These are phyloP conservation scores for Lamprotornis superbus DNA, from an alignment of 2,113 vertebrate species.

Conservation along the genomic window DNA sequence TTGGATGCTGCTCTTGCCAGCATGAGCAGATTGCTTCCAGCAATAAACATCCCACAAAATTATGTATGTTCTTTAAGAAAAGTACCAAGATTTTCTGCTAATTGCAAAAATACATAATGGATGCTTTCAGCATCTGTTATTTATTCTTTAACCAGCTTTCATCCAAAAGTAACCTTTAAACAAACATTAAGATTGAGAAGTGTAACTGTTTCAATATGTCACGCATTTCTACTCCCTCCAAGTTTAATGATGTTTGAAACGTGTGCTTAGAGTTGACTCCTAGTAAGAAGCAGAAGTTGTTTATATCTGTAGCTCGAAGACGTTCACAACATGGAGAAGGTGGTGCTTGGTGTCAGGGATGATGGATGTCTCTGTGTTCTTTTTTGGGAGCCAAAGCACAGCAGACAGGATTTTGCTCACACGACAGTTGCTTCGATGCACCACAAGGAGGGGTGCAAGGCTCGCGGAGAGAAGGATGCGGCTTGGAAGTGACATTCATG, in stretches of 20 bases:
- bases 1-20: constrained; percentile 46
- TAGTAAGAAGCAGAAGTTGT: background rate
- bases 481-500: fast-evolving
- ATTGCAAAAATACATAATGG: constrained; percentile 80
- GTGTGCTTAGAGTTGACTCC: background rate
- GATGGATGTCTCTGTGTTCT: background rate
- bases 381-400: background rate
- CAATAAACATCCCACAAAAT: constrained; percentile 73
- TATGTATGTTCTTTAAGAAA: constrained; percentile 75
- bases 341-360: background rate
- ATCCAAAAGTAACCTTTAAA: constrained; percentile 78
- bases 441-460: constrained; percentile 65
- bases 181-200: constrained; percentile 69
- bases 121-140: constrained; percentile 73
- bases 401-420: background rate
- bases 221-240: background rate
- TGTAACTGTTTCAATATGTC: constrained; percentile 68
- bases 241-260: constrained; percentile 16
- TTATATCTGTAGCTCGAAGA: background rate
- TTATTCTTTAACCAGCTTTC: constrained; percentile 69
- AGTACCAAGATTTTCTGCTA: constrained; percentile 73
- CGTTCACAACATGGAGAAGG: background rate
- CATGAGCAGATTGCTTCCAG: constrained; percentile 53
- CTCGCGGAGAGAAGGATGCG: background rate
- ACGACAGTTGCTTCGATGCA: background rate